Conservation (phyloP, 2,888 invertebrate genomes). For the Apamea monoglypha region DNA sequence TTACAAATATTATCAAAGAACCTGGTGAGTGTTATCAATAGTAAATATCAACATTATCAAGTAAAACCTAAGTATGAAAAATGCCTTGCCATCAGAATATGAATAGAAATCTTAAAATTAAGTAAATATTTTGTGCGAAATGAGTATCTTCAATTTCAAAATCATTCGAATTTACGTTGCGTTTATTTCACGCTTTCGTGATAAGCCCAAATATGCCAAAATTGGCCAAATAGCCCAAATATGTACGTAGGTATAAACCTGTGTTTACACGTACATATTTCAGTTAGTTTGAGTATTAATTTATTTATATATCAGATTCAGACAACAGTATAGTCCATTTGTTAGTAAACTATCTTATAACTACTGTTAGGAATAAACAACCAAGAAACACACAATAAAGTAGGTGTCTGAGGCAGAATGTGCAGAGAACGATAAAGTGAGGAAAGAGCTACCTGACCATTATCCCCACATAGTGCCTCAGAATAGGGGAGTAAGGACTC, state of each 20-base stretch:
- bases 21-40: slow-evolving; percentile 5
- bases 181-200: not conserved
- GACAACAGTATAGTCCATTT: too few relatives aligned
- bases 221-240: too few relatives aligned
- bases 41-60: not conserved
- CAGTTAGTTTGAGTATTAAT: not conserved
- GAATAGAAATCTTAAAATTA: not conserved
- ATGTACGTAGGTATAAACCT: too few relatives aligned
- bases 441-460: too few relatives aligned
- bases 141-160: not conserved
- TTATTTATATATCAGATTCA: too few relatives aligned
- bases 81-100: not conserved
- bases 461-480: too few relatives aligned
- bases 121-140: not conserved
- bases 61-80: not conserved
- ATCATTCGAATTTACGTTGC: not conserved
- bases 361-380: too few relatives aligned
- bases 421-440: too few relatives aligned
- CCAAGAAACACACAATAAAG: too few relatives aligned
- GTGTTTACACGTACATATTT: not conserved
- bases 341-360: too few relatives aligned
- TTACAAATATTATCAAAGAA: slow-evolving; percentile 7
- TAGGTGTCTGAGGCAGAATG: too few relatives aligned
- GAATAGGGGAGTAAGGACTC: too few relatives aligned
- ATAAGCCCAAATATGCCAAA: not conserved